Conservation (phyloP, 2,888 invertebrate species). For the Epistrophe eligans region DNA sequence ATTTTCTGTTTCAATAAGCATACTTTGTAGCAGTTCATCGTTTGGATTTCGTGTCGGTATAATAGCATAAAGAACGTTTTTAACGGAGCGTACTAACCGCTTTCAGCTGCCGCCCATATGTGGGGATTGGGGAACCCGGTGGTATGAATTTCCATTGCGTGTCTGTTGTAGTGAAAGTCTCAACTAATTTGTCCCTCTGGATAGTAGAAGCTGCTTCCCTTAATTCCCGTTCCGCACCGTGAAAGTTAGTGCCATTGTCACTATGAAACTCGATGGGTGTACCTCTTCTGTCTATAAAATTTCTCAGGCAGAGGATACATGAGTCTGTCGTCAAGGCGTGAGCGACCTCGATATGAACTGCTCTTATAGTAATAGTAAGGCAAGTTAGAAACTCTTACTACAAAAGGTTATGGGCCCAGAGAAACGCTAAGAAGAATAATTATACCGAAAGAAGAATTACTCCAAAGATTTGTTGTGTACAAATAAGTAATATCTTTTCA, state of each 20-base stretch:
- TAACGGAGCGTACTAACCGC: slow-evolving; percentile 5
- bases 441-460: too few relatives aligned
- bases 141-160: slow-evolving; percentile 31
- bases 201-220: slow-evolving; percentile 25
- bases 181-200: not conserved
- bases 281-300: slow-evolving; percentile 67
- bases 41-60: not conserved
- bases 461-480: too few relatives aligned
- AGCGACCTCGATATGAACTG: slow-evolving; percentile 64
- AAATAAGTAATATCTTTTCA: too few relatives aligned
- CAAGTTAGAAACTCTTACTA: too few relatives aligned
- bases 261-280: slow-evolving; percentile 50
- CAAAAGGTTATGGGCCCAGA: too few relatives aligned
- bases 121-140: slow-evolving; percentile 5
- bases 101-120: slow-evolving; percentile 31
- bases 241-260: slow-evolving; percentile 76
- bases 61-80: not conserved
- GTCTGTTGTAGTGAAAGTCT: not conserved
- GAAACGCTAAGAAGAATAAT: too few relatives aligned
- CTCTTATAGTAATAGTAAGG: slow-evolving; percentile 69
- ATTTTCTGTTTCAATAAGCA: not conserved
- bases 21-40: not conserved
- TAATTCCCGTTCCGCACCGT: slow-evolving; percentile 61
- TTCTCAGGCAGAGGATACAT: slow-evolving; percentile 66
- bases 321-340: slow-evolving; percentile 53